A percentile compares a stretch with the other conserved stretches of the same genome.
phyloP scores from a whole-genome alignment of 2,888 invertebrate species.

The Acanthoscelides obtectus region DNA sequence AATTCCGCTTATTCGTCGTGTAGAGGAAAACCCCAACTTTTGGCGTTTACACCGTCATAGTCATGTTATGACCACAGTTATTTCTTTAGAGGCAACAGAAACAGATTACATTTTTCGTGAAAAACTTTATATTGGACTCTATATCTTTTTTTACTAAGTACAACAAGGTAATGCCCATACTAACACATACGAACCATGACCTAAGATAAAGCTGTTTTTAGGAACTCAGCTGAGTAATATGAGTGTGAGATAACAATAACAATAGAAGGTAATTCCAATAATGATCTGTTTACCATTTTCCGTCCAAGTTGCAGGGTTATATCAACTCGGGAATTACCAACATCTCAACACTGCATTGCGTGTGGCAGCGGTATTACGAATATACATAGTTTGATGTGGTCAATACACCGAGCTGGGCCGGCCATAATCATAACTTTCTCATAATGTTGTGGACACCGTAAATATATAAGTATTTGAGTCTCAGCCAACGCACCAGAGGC shows the following conservation, averaged over 20 bases:
- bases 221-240: neutral
- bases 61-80: too few relatives aligned
- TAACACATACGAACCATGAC: neutral
- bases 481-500: neutral
- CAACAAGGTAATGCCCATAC: too few relatives aligned
- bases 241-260: neutral
- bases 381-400: neutral
- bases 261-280: neutral
- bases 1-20: too few relatives aligned
- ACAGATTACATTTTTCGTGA: too few relatives aligned
- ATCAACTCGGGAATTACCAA: neutral
- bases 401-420: neutral
- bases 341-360: neutral
- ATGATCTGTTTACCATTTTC: neutral
- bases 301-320: neutral
- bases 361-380: neutral
- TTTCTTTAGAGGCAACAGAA: too few relatives aligned
- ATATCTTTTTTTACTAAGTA: too few relatives aligned
- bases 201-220: neutral
- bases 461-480: neutral
- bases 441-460: neutral
- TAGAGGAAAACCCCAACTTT: too few relatives aligned
- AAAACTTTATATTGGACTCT: too few relatives aligned
- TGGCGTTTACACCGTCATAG: too few relatives aligned
- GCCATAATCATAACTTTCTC: neutral